phyloP scores from a whole-genome alignment of 2,888 invertebrate genomes.

The Eupelmus urozonus region DNA sequence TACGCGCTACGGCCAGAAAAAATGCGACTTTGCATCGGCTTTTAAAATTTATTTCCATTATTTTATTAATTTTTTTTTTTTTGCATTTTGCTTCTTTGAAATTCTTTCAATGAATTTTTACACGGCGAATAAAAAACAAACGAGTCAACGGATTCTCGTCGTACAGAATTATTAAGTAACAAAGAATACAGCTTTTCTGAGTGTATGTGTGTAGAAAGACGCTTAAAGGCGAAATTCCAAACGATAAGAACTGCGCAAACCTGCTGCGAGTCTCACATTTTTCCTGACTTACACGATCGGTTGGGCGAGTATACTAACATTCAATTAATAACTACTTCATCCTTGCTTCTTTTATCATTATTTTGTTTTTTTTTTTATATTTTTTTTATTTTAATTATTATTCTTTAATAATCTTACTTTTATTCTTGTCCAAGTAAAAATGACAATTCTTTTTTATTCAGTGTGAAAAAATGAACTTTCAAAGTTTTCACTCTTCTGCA shows the following conservation, averaged over 20 bases:
- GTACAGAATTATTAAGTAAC: conserved; percentile 36
- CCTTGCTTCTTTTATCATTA: conserved; percentile 24
- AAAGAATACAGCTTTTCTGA: conserved; percentile 45
- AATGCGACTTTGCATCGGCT: conserved; percentile 56
- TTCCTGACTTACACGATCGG: conserved; percentile 57
- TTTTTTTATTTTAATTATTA: not conserved
- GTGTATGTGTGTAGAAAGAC: conserved; percentile 21
- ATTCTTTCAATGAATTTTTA: not conserved
- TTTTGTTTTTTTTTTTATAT: conserved; percentile 13
- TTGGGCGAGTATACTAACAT: conserved; percentile 58
- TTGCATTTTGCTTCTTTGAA: not conserved
- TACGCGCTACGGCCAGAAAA: conserved; percentile 57
- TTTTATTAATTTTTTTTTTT: conserved; percentile 10
- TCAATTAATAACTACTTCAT: conserved; percentile 52
- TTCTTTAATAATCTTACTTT: conserved; percentile 44
- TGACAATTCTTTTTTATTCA: conserved; percentile 30
- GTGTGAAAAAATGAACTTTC: conserved; percentile 42
- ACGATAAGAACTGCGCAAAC: conserved; percentile 55
- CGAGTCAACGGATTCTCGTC: not conserved
- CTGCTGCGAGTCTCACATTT: conserved; percentile 57
- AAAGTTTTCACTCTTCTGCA: conserved; percentile 34
- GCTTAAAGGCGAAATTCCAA: conserved; percentile 36
- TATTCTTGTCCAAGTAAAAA: conserved; percentile 49
- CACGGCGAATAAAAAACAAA: conserved; percentile 14
- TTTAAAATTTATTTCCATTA: no score